phyloP scores from a whole-genome alignment of 2,888 invertebrate species.

The Ichneumoninae sp. region DNA sequence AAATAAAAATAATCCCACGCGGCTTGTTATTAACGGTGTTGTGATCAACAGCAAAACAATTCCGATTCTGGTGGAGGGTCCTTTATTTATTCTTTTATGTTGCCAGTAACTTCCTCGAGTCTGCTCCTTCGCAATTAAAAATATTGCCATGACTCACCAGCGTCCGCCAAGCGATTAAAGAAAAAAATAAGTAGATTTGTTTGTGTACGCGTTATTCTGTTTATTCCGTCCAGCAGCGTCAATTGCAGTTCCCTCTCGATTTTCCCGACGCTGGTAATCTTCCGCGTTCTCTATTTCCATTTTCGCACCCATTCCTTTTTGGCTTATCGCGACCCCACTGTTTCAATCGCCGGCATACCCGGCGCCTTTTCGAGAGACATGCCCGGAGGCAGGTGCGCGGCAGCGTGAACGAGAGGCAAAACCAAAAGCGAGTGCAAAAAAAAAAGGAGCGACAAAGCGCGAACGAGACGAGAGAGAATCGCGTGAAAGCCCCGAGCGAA shows the following conservation, averaged over 20 bases:
- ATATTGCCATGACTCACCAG: not conserved
- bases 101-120: not conserved
- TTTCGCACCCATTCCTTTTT: not conserved
- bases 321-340: not conserved
- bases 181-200: not conserved
- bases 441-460: not conserved
- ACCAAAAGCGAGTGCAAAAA: not conserved
- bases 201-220: not conserved
- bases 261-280: not conserved
- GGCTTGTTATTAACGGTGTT: not conserved
- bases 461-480: not conserved
- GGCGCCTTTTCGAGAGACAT: not conserved
- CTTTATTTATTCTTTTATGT: not conserved
- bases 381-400: not conserved
- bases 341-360: not conserved
- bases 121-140: not conserved
- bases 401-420: slow-evolving; percentile 1
- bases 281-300: not conserved
- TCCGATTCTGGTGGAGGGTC: not conserved
- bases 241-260: not conserved
- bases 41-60: not conserved
- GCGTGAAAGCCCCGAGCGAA: slow-evolving; percentile 18
- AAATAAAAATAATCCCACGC: not conserved
- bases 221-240: not conserved
- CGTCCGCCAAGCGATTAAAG: not conserved